Evolutionary conservation across 2,797 vertebrate species (phyloP), one percentile per base, ranked within the genome.

Genomic region (Esox masquinongy): DNA sequence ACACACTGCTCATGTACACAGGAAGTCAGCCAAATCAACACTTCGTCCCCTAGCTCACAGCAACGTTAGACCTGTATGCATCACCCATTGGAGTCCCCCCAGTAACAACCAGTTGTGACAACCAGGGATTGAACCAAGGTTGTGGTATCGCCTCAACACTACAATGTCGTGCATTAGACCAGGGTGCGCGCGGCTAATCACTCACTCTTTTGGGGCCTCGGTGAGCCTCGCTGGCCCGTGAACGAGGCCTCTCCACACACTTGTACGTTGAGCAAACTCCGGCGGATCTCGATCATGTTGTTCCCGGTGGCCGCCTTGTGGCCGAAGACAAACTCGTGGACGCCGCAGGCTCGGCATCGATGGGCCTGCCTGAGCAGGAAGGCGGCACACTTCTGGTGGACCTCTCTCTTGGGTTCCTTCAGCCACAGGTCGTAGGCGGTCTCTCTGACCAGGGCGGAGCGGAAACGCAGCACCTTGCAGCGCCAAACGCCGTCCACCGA

Each of bases 381-480:
- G 26, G 17, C 49, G 17, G 75, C 74, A 12, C 77, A 81, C 50
- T 79, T 76, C 36, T 4, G 14, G 68, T 83, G 81, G 31, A 83
- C 59, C 17, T 82, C 53, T 12, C 26, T 74, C 49, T 73, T 80
- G 67, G 81, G 70, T n/a, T 83, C 75, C 29, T 77, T 73, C 50
- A 81, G 71, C 79, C 81, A 79, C 61, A 81, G 64, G 12, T 76
- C 79, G 50, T 79, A 77, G 4, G 79, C 79, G 22, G 77, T 76
- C 64, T 81, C 81, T 64, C 66, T 77, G 29, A 85, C 77, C 56
- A 83, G 71, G 1, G 59, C 34, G 14, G 74, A 71, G 75, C 77
- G 79, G 77, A 85, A 85, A 49, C 83, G 61, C 77, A 85, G 79
- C 67, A 77, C 5, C 26, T 63, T 61, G 19, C 81, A 85, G 16